phyloP scores from a whole-genome alignment of 2,113 vertebrate species.

The Tichodroma muraria region DNA sequence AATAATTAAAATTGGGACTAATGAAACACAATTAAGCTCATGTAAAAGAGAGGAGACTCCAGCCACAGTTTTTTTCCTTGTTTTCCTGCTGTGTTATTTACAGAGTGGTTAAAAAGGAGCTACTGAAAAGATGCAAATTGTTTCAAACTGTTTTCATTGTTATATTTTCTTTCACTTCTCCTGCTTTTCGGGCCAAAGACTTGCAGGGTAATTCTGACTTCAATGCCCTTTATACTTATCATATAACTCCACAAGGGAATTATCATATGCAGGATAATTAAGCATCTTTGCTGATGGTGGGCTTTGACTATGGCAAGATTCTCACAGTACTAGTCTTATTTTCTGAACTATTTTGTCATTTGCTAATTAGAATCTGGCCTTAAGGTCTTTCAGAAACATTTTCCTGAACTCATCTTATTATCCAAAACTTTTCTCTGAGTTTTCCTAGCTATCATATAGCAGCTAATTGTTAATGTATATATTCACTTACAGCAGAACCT shows the following conservation, averaged over 20 bases:
- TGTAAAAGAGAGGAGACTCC: neutral
- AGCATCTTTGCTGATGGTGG: constrained; percentile 41
- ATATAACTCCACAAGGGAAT: constrained; percentile 26
- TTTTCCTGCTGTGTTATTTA: neutral
- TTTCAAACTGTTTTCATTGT: neutral
- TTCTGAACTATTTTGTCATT: constrained; percentile 29
- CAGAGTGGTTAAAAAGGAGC: neutral
- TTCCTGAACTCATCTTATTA: neutral
- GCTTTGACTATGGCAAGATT: constrained; percentile 9
- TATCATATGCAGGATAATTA: constrained; percentile 45
- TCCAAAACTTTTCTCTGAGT: neutral
- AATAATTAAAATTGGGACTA: neutral
- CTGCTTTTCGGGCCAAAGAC: neutral
- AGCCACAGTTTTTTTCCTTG: neutral
- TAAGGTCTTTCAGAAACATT: constrained; percentile 24
- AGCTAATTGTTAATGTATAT: neutral
- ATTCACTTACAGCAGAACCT: neutral
- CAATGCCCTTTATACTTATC: constrained; percentile 13
- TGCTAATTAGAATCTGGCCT: constrained; percentile 21
- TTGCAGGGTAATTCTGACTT: constrained; percentile 21
- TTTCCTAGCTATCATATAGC: neutral
- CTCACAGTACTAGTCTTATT: neutral
- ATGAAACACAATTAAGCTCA: neutral
- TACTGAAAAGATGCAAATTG: neutral
- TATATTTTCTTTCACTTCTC: neutral